Evolutionary conservation across 2,888 invertebrate genomes (phyloP).

Genomic region (Mythimna pallens): DNA sequence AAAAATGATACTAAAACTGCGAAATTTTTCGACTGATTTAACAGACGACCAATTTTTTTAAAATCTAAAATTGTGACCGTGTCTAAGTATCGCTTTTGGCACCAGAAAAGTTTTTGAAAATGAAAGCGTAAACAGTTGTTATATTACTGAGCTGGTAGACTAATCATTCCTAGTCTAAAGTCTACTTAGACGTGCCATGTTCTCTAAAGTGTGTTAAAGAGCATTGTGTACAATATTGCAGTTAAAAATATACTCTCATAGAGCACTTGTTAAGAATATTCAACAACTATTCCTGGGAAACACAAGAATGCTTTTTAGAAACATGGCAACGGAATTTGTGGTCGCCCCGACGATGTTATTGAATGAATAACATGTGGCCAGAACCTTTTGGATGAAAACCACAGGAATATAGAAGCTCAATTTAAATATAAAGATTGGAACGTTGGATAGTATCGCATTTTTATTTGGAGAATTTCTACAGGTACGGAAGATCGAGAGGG

Average conservation of each 20-base stretch:
- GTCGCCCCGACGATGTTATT: constrained; percentile 45
- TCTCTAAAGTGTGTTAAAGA: constrained; percentile 12
- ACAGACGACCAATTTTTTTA: no score
- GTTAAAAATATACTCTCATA: constrained; percentile 28
- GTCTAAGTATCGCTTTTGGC: no score
- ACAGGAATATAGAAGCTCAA: constrained; percentile 16
- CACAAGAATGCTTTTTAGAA: constrained; percentile 62
- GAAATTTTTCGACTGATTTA: no score
- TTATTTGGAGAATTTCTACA: constrained; percentile 5
- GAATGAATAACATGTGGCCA: constrained; percentile 35
- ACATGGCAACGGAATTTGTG: constrained; percentile 51
- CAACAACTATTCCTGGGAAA: constrained; percentile 45
- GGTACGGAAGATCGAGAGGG: neutral
- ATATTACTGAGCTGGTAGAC: neutral
- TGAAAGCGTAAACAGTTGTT: neutral
- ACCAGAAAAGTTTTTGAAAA: neutral
- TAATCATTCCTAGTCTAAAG: neutral
- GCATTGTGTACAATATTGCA: constrained; percentile 1
- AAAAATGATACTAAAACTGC: no score
- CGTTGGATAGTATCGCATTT: neutral
- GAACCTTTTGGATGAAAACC: constrained; percentile 20
- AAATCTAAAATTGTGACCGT: no score
- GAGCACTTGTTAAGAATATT: constrained; percentile 49
- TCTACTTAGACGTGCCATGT: neutral
- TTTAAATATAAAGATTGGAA: constrained; percentile 17